Percentiles rank a stretch among this genome's conserved stretches.
Conservation (phyloP, 2,797 vertebrate genomes). For the Philypnodon macrostomus region DNA sequence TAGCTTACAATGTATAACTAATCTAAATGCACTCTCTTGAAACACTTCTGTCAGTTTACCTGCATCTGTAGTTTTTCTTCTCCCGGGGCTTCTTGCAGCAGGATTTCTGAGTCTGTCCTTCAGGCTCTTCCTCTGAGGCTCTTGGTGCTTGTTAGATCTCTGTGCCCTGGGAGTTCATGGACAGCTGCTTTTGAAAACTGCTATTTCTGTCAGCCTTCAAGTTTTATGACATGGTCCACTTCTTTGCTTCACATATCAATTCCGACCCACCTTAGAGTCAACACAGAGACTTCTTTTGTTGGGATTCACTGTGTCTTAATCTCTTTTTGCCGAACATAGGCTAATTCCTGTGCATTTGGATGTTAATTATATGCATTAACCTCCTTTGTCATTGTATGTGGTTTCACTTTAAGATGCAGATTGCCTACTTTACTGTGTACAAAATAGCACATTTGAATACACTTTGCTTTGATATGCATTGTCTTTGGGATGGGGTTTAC, state of each 20-base stretch:
- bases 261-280: not conserved
- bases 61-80: not conserved
- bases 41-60: not conserved
- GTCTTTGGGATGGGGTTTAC: no score
- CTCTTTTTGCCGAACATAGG: no score
- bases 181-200: not conserved
- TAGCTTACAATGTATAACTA: no score
- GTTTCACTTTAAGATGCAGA: no score
- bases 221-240: slow-evolving; percentile 3
- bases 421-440: no score
- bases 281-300: not conserved
- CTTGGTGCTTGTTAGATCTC: slow-evolving; percentile 6
- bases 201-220: slow-evolving; percentile 3
- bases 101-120: slow-evolving; percentile 2
- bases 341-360: no score
- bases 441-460: no score
- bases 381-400: no score
- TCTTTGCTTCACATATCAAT: not conserved
- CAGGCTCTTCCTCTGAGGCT: not conserved
- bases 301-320: no score
- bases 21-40: not conserved
- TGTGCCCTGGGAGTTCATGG: slow-evolving; percentile 6
- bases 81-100: not conserved
- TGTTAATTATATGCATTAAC: no score
- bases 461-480: no score